phyloP scores from a whole-genome alignment of 2,888 invertebrate genomes.

The Leptinotarsa haldemani region DNA sequence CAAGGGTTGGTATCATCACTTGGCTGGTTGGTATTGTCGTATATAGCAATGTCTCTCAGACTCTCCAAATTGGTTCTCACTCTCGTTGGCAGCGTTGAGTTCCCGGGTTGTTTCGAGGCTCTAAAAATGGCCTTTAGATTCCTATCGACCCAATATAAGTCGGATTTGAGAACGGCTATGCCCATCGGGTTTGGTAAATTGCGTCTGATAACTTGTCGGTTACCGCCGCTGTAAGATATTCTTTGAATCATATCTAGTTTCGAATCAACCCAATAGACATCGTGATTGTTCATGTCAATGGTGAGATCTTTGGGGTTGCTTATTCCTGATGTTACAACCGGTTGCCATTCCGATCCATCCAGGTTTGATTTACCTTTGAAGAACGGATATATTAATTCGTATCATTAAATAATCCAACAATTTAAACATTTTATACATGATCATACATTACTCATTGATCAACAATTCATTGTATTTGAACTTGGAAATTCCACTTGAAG shows the following conservation, averaged over 20 bases:
- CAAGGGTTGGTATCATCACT: conserved; percentile 85
- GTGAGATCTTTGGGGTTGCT: conserved; percentile 90
- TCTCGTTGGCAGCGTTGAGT: conserved; percentile 76
- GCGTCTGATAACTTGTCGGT: conserved; percentile 83
- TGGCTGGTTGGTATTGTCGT: conserved; percentile 90
- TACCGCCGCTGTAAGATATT: conserved; percentile 85
- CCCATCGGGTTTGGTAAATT: conserved; percentile 96
- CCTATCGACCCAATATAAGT: conserved; percentile 95
- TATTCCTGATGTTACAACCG: conserved; percentile 90
- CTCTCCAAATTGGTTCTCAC: conserved; percentile 87
- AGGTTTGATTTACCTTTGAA: conserved; percentile 77
- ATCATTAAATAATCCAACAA: not conserved
- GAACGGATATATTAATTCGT: not conserved
- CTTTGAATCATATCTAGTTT: conserved; percentile 94
- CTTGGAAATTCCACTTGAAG: too few relatives aligned
- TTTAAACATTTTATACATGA: not conserved
- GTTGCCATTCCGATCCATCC: conserved; percentile 88
- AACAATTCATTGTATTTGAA: not conserved
- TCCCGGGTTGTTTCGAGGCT: conserved; percentile 82
- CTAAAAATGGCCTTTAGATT: conserved; percentile 87
- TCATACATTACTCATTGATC: not conserved
- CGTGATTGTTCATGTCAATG: conserved; percentile 92
- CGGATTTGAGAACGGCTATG: conserved; percentile 84
- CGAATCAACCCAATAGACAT: conserved; percentile 98
- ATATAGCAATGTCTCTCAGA: conserved; percentile 91